Conservation (phyloP, 1,140 invertebrate genomes). For the Cotesia vestalis region DNA sequence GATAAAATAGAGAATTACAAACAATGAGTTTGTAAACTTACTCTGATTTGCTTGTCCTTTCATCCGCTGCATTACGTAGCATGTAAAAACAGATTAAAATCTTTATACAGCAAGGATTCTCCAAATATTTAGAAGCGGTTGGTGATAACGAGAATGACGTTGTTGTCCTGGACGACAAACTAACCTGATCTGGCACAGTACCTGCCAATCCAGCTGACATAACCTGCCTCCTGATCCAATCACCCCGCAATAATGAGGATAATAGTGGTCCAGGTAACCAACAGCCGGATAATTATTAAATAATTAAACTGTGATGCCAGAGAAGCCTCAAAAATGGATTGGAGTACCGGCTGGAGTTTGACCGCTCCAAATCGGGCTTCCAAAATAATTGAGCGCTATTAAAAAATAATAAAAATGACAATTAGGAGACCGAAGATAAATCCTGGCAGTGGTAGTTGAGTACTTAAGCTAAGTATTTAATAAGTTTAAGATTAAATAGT, state of each 20-base stretch:
- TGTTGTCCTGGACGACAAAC: conserved; percentile 46
- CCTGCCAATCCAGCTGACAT: conserved; percentile 65
- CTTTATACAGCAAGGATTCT: conserved; percentile 16
- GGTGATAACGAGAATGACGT: conserved; percentile 8
- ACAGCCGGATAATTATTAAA: no score
- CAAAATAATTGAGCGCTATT: no score
- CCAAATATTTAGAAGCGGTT: no score
- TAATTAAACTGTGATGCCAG: no score
- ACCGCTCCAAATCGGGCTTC: no score
- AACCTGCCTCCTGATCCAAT: conserved; percentile 54
- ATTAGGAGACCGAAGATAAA: no score
- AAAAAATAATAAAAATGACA: no score
- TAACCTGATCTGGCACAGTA: conserved; percentile 63
- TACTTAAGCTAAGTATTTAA: no score
- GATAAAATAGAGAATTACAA: not conserved
- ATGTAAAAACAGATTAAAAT: conserved; percentile 60
- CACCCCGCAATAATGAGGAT: not conserved
- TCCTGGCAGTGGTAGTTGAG: no score
- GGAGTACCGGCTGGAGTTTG: no score
- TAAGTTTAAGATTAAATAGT: not conserved
- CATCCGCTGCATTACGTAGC: conserved; percentile 78
- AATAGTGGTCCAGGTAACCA: conserved; percentile 9
- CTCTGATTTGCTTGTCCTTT: conserved; percentile 83
- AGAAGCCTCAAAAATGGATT: no score
- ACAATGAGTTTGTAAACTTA: conserved; percentile 44